A percentile compares a stretch with the other conserved stretches of the same genome.
phyloP scores from a whole-genome alignment of 30 jellyfish, hydroid and myxozoan species.

The Aurelia coerulea region DNA sequence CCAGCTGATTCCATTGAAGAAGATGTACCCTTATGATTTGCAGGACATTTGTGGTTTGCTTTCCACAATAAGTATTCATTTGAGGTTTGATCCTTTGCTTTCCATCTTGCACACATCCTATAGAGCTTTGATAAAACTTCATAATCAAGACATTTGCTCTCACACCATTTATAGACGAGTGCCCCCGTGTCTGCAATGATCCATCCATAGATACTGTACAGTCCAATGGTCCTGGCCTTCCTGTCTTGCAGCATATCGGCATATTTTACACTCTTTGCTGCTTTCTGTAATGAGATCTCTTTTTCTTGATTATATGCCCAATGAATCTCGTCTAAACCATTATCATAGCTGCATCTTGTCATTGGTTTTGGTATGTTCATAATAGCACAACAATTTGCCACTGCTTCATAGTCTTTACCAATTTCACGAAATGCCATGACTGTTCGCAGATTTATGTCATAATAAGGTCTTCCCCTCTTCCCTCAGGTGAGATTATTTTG shows the following conservation, averaged over 20 bases:
- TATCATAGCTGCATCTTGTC: constrained; percentile 8
- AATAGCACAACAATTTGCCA: background rate
- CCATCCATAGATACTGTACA: constrained; percentile 7
- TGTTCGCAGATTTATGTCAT: background rate
- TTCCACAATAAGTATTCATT: background rate
- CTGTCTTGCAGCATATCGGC: too few relatives aligned
- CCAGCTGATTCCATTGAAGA: constrained; percentile 32
- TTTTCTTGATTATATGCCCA: constrained; percentile 11
- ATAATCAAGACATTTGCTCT: constrained; percentile 13
- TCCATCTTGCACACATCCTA: too few relatives aligned
- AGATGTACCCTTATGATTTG: background rate
- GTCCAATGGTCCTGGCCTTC: too few relatives aligned
- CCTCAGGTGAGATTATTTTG: background rate
- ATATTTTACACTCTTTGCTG: too few relatives aligned
- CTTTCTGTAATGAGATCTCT: too few relatives aligned
- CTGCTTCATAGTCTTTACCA: constrained; percentile 15
- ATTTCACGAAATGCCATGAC: constrained; percentile 14
- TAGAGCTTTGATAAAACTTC: constrained; percentile 4
- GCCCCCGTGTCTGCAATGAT: constrained; percentile 26
- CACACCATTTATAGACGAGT: constrained; percentile 15
- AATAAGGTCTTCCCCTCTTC: background rate
- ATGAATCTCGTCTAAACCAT: constrained; percentile 11
- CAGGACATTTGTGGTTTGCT: background rate
- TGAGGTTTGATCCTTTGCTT: too few relatives aligned
- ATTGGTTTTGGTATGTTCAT: constrained; percentile 16